phyloP scores from a whole-genome alignment of 1,140 invertebrate genomes.

The Atta cephalotes region DNA sequence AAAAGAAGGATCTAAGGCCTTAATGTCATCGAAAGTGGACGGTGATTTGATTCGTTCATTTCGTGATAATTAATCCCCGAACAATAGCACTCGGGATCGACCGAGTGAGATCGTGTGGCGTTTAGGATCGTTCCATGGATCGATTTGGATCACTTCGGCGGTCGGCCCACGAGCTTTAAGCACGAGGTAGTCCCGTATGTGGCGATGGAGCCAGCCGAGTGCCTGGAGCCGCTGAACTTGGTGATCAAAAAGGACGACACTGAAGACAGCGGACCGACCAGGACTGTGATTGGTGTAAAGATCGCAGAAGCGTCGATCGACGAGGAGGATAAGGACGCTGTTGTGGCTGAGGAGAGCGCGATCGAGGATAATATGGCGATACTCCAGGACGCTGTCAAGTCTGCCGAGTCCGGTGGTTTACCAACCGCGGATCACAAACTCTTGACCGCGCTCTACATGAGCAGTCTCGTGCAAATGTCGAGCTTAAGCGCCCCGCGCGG shows the following conservation, averaged over 20 bases:
- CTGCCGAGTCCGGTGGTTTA: slow-evolving; percentile 82
- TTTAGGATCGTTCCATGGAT: slow-evolving; percentile 71
- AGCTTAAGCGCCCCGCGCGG: slow-evolving; percentile 80
- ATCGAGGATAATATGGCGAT: slow-evolving; percentile 80
- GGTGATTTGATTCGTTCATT: neutral
- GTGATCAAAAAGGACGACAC: slow-evolving; percentile 84
- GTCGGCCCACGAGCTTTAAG: slow-evolving; percentile 51
- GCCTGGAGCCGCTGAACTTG: slow-evolving; percentile 84
- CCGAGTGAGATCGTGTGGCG: slow-evolving; percentile 13
- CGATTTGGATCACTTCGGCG: slow-evolving; percentile 59
- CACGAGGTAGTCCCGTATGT: slow-evolving; percentile 65
- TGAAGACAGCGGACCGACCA: slow-evolving; percentile 52
- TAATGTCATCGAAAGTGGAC: neutral
- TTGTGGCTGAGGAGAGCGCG: slow-evolving; percentile 69
- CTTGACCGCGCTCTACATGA: slow-evolving; percentile 88
- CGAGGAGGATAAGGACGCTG: slow-evolving; percentile 74
- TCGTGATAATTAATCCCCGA: slow-evolving; percentile 1
- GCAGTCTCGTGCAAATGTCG: slow-evolving; percentile 86
- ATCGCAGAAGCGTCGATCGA: slow-evolving; percentile 74
- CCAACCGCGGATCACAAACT: slow-evolving; percentile 87
- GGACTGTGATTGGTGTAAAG: slow-evolving; percentile 69
- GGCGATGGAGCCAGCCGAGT: slow-evolving; percentile 85
- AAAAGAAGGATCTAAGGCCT: neutral
- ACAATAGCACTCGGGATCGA: neutral
- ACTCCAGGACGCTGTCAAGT: slow-evolving; percentile 82